These are phyloP conservation scores for Agrilus planipennis DNA, from an alignment of 1,140 invertebrate species.

Conservation along the genomic window DNA sequence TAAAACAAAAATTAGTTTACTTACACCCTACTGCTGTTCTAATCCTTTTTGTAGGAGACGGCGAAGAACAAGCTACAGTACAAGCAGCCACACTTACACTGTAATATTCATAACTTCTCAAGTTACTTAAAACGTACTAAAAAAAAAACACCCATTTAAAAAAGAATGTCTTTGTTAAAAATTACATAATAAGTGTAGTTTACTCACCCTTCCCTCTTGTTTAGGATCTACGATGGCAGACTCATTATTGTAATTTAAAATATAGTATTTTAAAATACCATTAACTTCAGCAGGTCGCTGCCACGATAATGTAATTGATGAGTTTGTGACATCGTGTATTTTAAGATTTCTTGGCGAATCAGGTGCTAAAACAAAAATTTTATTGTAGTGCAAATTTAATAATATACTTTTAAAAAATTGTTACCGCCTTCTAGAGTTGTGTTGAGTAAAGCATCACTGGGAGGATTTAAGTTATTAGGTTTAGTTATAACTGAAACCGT, in stretches of 20 bases:
- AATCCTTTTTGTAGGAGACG: slow-evolving; percentile 34
- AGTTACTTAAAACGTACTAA: slow-evolving; percentile 22
- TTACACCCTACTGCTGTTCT: slow-evolving; percentile 48
- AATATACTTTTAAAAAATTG: slow-evolving; percentile 12
- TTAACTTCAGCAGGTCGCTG: slow-evolving; percentile 53
- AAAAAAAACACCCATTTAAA: too few species aligned
- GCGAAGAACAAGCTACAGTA: slow-evolving; percentile 50
- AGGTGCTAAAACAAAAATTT: slow-evolving; percentile 34
- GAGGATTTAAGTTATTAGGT: slow-evolving; percentile 50
- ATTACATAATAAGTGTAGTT: slow-evolving; percentile 17
- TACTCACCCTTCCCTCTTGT: slow-evolving; percentile 18
- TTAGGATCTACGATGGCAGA: slow-evolving; percentile 15
- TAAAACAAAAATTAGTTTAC: slow-evolving; percentile 13
- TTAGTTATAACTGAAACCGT: slow-evolving; percentile 59
- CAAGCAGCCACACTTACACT: slow-evolving; percentile 55
- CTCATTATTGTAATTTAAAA: slow-evolving; percentile 40
- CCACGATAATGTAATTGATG: slow-evolving; percentile 57
- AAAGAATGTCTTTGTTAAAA: slow-evolving; percentile 25
- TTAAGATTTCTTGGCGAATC: slow-evolving; percentile 40
- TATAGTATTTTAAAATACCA: slow-evolving; percentile 60
- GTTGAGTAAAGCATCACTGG: slow-evolving; percentile 52
- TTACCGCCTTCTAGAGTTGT: slow-evolving; percentile 63
- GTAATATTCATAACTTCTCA: slow-evolving; percentile 48
- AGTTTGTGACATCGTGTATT: slow-evolving; percentile 51
- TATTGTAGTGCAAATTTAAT: slow-evolving; percentile 6